Percentiles rank a stretch among this genome's conserved stretches.
These are phyloP conservation scores for Drosophila prostipennis DNA, from an alignment of 2,888 invertebrate species.

Conservation along the genomic window DNA sequence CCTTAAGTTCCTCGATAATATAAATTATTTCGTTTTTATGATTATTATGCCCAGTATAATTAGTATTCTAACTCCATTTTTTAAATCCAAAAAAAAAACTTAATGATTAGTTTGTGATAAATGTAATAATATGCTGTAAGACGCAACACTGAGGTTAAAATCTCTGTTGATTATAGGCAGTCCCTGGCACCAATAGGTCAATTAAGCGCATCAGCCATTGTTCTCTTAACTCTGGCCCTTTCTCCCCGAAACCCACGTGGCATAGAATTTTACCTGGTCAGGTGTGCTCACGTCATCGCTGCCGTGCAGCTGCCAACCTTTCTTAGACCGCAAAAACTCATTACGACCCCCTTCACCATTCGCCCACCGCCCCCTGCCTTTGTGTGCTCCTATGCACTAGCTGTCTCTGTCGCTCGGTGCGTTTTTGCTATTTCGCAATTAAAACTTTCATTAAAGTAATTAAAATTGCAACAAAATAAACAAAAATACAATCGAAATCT, in stretches of 20 bases:
- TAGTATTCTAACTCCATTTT: too few relatives aligned
- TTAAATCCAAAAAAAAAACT: too few relatives aligned
- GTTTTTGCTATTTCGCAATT: slow-evolving; percentile 81
- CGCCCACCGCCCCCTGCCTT: slow-evolving; percentile 8
- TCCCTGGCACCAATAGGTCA: neutral
- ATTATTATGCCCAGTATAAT: too few relatives aligned
- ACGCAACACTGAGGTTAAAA: neutral
- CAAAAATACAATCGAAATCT: slow-evolving; percentile 79
- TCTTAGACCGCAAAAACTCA: slow-evolving; percentile 79
- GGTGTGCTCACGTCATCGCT: slow-evolving; percentile 43
- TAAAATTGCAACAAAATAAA: slow-evolving; percentile 82
- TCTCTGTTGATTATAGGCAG: neutral
- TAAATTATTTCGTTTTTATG: too few relatives aligned
- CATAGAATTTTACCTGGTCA: slow-evolving; percentile 11
- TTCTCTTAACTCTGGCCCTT: neutral
- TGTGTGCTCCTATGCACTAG: slow-evolving; percentile 19
- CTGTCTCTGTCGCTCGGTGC: slow-evolving; percentile 47
- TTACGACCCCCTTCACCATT: slow-evolving; percentile 48
- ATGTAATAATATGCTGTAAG: neutral
- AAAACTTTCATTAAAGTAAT: slow-evolving; percentile 84
- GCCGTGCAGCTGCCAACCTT: slow-evolving; percentile 66
- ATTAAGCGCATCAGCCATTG: slow-evolving; percentile 9
- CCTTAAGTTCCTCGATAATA: too few relatives aligned
- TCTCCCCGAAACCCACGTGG: neutral
- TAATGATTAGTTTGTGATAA: neutral